Evolutionary conservation across 2,113 vertebrate species (phyloP).

Genomic region (Myotis brandtii): DNA sequence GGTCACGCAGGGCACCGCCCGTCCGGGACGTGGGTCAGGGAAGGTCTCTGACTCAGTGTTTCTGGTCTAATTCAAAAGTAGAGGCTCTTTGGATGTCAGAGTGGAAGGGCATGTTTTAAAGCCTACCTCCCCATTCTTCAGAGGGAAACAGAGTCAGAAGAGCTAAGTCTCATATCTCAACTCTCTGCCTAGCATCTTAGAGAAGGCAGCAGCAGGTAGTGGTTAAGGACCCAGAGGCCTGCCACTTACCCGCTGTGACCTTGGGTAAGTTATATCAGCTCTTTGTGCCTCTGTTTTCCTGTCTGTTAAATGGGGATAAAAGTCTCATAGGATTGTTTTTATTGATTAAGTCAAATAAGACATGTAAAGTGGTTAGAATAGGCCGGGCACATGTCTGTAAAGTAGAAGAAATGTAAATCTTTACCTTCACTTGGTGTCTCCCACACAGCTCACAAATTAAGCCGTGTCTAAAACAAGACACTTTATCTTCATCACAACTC

Average conservation of each 20-base stretch:
- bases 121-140: background rate
- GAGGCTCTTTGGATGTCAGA: background rate
- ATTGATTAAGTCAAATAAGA: background rate
- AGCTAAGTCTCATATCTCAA: background rate
- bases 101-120: background rate
- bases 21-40: background rate
- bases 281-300: background rate
- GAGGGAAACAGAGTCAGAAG: background rate
- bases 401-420: background rate
- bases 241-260: background rate
- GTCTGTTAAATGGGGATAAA: background rate
- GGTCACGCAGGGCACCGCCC: background rate
- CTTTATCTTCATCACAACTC: background rate
- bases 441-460: background rate
- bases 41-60: background rate
- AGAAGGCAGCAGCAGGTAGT: fast-evolving
- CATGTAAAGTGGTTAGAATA: background rate
- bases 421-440: background rate
- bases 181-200: background rate
- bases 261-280: background rate
- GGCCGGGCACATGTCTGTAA: background rate
- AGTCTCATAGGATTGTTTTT: background rate
- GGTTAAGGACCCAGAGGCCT: background rate
- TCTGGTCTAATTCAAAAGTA: background rate
- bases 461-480: background rate